A percentile compares a stretch with the other conserved stretches of the same genome.
phyloP scores from a whole-genome alignment of 2,113 vertebrate genomes.

The Cricetomys ansorgei region DNA sequence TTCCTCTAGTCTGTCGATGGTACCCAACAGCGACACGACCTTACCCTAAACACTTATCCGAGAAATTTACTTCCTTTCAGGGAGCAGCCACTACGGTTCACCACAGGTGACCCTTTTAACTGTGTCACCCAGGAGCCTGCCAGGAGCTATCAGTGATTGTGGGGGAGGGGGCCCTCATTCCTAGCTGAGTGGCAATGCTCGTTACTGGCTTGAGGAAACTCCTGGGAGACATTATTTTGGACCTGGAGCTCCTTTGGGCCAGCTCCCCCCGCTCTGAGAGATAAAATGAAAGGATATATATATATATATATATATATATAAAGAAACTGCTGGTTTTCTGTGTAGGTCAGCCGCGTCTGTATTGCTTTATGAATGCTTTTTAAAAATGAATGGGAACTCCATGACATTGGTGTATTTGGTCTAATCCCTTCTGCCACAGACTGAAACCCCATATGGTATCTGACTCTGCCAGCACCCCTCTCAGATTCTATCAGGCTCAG shows the following conservation, averaged over 20 bases:
- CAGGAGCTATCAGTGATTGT: neutral
- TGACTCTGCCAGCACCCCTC: neutral
- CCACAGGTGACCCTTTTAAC: neutral
- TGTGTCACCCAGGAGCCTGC: neutral
- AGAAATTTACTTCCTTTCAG: neutral
- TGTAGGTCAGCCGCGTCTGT: neutral
- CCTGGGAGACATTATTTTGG: neutral
- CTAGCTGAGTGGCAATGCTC: neutral
- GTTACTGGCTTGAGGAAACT: neutral
- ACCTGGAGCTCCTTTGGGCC: neutral
- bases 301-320: too few relatives aligned
- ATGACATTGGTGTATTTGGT: neutral
- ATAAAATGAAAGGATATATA: too few relatives aligned
- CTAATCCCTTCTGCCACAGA: neutral
- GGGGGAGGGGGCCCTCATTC: neutral
- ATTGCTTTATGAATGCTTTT: neutral
- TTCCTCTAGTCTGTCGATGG: neutral
- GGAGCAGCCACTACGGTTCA: neutral
- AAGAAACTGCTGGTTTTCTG: neutral
- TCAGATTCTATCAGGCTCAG: neutral
- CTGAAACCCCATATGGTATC: neutral
- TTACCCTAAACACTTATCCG: neutral
- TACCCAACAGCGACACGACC: neutral
- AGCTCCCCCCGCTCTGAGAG: neutral
- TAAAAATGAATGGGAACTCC: slow-evolving; percentile 37